Evolutionary conservation across 2,113 vertebrate genomes (phyloP), one percentile per base, ranked within the genome.

Genomic region (Tringa solitaria): DNA sequence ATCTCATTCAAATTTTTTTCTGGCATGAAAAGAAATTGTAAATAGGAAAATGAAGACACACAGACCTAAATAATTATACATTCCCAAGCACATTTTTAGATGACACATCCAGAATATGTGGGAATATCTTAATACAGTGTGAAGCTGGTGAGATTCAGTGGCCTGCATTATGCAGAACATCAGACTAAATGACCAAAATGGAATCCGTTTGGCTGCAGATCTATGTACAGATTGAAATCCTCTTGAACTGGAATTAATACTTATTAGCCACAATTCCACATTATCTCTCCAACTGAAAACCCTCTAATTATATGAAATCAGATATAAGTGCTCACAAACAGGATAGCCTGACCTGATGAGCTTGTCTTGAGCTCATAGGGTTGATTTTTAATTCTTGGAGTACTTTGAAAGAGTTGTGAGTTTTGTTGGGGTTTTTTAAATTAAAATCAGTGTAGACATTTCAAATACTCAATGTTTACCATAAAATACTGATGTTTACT

Each of bases 241-340:
- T 77, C 37, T 85, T 97, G 84, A 94, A 83, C n/a, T 80, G 67
- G n/a, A 94, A 69, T 91, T 75, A 95, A 79, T 68, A 57, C 18
- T 64, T 82, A 84, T 48, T 91, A 91, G 26, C n/a, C 10, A 77
- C 54, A 70, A 16, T 91, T 88, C 30, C 41, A 67, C n/a, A 59
- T 73, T 80, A 65, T n/a, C 8, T 83, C 41, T 88, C 33, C 67
- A 86, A 63, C 23, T 21, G 30, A 59, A 87, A 89, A 73, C 9
- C 78, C 57, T 79, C 43, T 72, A 68, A 61, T 76, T 76, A 70
- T 53, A 77, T 12, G 6, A 37, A 83, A 54, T 76, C 30, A 85
- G 35, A 18, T 73, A 14, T 54, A 76, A 77, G 12, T 24, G 30
- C 6, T 84, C 51, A 51, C 8, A 30, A 56, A 75, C 2, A 3